Evolutionary conservation across 2,888 invertebrate genomes (phyloP).

Genomic region (Dromius quadrimaculatus): DNA sequence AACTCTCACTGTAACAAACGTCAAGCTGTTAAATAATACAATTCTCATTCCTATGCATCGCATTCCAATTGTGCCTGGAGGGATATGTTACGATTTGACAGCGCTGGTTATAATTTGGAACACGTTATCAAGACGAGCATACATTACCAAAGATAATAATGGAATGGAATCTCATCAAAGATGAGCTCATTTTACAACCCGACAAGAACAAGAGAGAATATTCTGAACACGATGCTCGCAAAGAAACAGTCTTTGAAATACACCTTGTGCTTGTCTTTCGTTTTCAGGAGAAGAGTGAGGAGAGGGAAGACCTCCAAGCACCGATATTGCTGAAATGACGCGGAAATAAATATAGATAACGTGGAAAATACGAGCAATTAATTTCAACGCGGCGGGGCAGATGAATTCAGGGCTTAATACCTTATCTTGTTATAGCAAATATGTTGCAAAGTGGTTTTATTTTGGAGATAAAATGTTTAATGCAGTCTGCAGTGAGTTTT

Average conservation of each 20-base stretch:
- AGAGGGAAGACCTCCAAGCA: background rate
- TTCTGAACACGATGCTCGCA: background rate
- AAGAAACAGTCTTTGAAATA: slow-evolving; percentile 5
- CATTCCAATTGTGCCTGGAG: background rate
- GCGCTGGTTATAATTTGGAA: slow-evolving; percentile 17
- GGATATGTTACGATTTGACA: slow-evolving; percentile 25
- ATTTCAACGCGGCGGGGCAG: too few relatives aligned
- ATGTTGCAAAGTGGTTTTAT: too few relatives aligned
- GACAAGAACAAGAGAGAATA: slow-evolving; percentile 13
- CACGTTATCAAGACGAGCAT: slow-evolving; percentile 28
- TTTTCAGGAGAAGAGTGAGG: too few relatives aligned
- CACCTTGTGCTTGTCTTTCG: background rate
- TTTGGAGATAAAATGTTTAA: too few relatives aligned
- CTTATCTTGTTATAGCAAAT: too few relatives aligned
- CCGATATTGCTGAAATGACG: slow-evolving; percentile 23
- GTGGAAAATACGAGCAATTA: background rate
- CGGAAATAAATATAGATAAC: slow-evolving; percentile 29
- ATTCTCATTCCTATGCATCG: background rate
- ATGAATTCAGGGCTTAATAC: background rate
- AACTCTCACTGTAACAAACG: too few relatives aligned
- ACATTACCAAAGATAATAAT: slow-evolving; percentile 34
- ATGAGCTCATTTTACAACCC: slow-evolving; percentile 18
- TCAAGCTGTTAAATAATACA: too few relatives aligned
- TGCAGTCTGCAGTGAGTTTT: too few relatives aligned
- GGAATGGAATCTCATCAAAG: slow-evolving; percentile 22